These are phyloP conservation scores for Coenonympha arcania DNA, from an alignment of 2,888 invertebrate genomes.

Conservation along the genomic window DNA sequence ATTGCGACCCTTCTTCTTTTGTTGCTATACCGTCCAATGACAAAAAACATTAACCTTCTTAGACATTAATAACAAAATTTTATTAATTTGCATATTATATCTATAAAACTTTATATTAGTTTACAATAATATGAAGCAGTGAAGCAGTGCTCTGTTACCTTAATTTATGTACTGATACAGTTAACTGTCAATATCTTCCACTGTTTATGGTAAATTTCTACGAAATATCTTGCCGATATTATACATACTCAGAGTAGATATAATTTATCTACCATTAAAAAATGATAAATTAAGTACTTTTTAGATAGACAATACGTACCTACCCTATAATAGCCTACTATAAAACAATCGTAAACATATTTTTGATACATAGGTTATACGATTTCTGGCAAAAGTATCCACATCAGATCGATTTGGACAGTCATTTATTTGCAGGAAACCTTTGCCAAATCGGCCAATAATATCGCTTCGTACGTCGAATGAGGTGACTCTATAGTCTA, in stretches of 20 bases:
- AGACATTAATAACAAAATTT: background rate
- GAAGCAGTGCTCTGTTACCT: too few species aligned
- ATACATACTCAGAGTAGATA: too few species aligned
- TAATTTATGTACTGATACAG: too few species aligned
- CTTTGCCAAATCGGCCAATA: slow-evolving; percentile 21
- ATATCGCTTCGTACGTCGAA: background rate
- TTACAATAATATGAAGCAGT: too few species aligned
- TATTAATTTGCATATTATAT: background rate
- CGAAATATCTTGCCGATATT: too few species aligned
- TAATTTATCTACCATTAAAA: too few species aligned
- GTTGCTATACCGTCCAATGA: background rate
- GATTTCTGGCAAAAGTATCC: slow-evolving; percentile 9
- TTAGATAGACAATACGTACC: background rate
- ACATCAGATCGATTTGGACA: slow-evolving; percentile 18
- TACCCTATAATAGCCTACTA: background rate
- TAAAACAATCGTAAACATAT: background rate
- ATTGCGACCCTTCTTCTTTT: background rate
- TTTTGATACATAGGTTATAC: background rate
- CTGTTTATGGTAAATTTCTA: too few species aligned
- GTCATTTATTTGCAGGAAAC: slow-evolving; percentile 19
- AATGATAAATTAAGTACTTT: too few species aligned
- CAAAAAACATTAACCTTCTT: background rate
- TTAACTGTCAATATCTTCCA: too few species aligned
- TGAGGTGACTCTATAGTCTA: background rate
- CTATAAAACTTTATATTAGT: too few species aligned